Evolutionary conservation across 2,113 vertebrate species (phyloP), one percentile per base, ranked within the genome.

Genomic region (Scortum barcoo): DNA sequence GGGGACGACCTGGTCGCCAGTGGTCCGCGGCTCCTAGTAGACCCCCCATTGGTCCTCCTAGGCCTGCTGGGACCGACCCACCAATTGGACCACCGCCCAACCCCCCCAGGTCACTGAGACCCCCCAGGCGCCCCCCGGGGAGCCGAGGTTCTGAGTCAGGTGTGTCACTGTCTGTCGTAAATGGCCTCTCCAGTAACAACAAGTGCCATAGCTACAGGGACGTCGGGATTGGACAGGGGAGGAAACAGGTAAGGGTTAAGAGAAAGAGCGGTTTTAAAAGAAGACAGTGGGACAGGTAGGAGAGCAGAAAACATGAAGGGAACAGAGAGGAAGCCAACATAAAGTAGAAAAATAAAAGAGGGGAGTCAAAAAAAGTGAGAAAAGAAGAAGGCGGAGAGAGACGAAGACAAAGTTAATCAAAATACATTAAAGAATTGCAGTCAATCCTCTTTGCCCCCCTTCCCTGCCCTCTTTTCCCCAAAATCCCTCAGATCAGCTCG

Each of bases 171-270:
- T 98, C 97, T 93, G 96, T 85, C 22, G 93, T 93, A 30, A 97
- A 96, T 36, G 84, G 95, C 80, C 95, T 88, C 85, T 96, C 95
- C 88, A 96, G 91, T 81, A 96, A 94, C 86, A 96, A 77, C 72
- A 95, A 95, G 93, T 97, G 97, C 97, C 97, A 99, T 38, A 99
- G 94, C 98, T 99, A 78, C 0, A 74, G 30, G 33, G 48, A 42
- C 17, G 62, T 68, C 0, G 17, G 22, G 28, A 40, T 38, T 7
- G 9, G 19, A 62, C 30, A 8, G 26, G 20, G 12, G 13, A 53
- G 38, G 60, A 53, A 17, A 63, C 14, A 30, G 48, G n/a, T 20
- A 38, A 5, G 33, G 20, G 30, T 54, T 26, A 22, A 36, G 28
- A 40, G n/a, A 38, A 36, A 51, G 26, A 30, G 12, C 10, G 51